phyloP scores from a whole-genome alignment of 2,888 invertebrate genomes.

The Villa cingulata region DNA sequence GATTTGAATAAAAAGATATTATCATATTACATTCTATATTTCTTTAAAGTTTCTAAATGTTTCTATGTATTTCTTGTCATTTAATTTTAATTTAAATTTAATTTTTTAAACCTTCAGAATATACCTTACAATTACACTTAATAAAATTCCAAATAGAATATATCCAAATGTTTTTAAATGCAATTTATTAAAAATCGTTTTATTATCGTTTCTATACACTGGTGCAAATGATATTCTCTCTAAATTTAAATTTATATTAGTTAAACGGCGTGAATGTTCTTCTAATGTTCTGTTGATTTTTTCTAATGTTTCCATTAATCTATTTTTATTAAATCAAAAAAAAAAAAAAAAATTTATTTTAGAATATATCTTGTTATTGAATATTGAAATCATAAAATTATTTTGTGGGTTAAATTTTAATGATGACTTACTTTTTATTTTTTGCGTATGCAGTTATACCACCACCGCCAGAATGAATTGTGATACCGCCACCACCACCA shows the following conservation, averaged over 20 bases:
- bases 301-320: constrained; percentile 38
- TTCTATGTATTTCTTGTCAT: too few relatives aligned
- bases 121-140: not conserved
- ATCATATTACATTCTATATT: too few relatives aligned
- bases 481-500: not conserved
- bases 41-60: too few relatives aligned
- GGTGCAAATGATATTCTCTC: constrained; percentile 30
- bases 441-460: not conserved
- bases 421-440: not conserved
- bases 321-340: constrained; percentile 36
- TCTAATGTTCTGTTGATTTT: constrained; percentile 40
- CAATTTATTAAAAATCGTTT: not conserved
- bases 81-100: too few relatives aligned
- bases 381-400: constrained; percentile 4
- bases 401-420: not conserved
- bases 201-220: not conserved
- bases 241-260: constrained; percentile 24
- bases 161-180: constrained; percentile 2
- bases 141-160: constrained; percentile 1
- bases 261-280: constrained; percentile 40
- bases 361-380: not conserved
- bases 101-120: not conserved
- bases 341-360: constrained; percentile 5
- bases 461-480: too few relatives aligned
- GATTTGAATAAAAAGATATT: too few relatives aligned